These are phyloP conservation scores for Platypus cylindrus DNA, from an alignment of 2,888 invertebrate genomes.

Conservation along the genomic window DNA sequence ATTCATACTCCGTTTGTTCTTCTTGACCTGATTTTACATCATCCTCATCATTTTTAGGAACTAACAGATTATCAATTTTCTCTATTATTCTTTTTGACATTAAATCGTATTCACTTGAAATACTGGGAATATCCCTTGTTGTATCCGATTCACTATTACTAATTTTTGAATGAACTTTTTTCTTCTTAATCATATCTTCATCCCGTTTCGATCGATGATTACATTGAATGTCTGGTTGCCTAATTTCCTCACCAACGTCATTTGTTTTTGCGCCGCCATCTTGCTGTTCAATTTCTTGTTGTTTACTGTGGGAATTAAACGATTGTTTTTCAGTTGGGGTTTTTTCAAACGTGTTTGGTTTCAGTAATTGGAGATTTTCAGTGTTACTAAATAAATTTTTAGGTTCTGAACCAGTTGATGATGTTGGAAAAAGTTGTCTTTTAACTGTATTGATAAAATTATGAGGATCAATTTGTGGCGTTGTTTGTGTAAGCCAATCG, in stretches of 20 bases:
- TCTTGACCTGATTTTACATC: too few relatives aligned
- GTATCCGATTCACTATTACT: slow-evolving; percentile 27
- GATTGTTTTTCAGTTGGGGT: slow-evolving; percentile 15
- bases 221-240: too few relatives aligned
- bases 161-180: slow-evolving; percentile 6
- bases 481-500: slow-evolving; percentile 19
- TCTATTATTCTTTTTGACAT: too few relatives aligned
- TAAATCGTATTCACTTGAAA: slow-evolving; percentile 32
- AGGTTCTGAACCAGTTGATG: slow-evolving; percentile 20
- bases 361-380: too few relatives aligned
- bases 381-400: slow-evolving; percentile 24
- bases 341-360: slow-evolving; percentile 2
- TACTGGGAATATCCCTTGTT: slow-evolving; percentile 34
- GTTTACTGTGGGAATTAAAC: slow-evolving; percentile 26
- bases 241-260: too few relatives aligned
- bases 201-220: background rate
- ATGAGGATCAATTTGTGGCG: slow-evolving; percentile 37
- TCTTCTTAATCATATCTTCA: slow-evolving; percentile 5
- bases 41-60: too few relatives aligned
- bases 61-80: too few relatives aligned
- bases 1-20: too few relatives aligned
- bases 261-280: too few relatives aligned
- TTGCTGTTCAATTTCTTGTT: slow-evolving; percentile 19
- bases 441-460: slow-evolving; percentile 48
- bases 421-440: slow-evolving; percentile 35